Conservation (phyloP, 1,140 invertebrate species). For the Archivesica marissinica region DNA sequence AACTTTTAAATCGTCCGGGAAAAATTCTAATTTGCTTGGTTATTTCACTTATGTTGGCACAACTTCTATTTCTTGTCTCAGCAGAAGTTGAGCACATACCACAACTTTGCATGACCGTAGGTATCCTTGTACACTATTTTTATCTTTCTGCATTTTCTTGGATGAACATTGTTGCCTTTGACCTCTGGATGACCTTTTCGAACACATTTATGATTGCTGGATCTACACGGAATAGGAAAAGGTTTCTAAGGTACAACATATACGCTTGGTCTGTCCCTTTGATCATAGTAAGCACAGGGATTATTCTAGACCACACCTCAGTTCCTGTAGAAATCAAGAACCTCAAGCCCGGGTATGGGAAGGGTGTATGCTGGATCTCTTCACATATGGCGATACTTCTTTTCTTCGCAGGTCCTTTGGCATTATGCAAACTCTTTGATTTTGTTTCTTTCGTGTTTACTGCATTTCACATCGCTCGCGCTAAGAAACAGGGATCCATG, state of each 20-base stretch:
- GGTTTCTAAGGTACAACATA: slow-evolving; percentile 12
- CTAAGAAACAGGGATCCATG: slow-evolving; percentile 43
- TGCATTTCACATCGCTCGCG: slow-evolving; percentile 84
- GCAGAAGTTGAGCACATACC: slow-evolving; percentile 42
- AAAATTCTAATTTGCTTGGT: slow-evolving; percentile 84
- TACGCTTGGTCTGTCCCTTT: slow-evolving; percentile 76
- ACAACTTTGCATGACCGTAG: slow-evolving; percentile 75
- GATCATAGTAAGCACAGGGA: slow-evolving; percentile 82
- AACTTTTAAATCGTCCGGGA: slow-evolving; percentile 84
- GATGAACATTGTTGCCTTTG: slow-evolving; percentile 86
- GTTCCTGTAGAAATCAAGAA: background rate
- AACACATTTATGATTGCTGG: slow-evolving; percentile 63
- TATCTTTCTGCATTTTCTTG: slow-evolving; percentile 86
- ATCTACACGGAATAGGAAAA: background rate
- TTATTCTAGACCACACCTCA: slow-evolving; percentile 83
- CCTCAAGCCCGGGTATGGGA: slow-evolving; percentile 70
- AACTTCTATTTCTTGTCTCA: slow-evolving; percentile 84
- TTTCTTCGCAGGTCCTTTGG: slow-evolving; percentile 81
- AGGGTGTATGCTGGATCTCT: slow-evolving; percentile 84
- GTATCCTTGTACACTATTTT: slow-evolving; percentile 84
- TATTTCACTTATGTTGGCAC: slow-evolving; percentile 83
- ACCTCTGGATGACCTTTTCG: slow-evolving; percentile 87
- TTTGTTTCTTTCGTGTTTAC: slow-evolving; percentile 76
- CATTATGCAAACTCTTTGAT: slow-evolving; percentile 78
- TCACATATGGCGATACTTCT: slow-evolving; percentile 70